phyloP scores from a whole-genome alignment of 2,888 invertebrate species.

The Pocota personata region DNA sequence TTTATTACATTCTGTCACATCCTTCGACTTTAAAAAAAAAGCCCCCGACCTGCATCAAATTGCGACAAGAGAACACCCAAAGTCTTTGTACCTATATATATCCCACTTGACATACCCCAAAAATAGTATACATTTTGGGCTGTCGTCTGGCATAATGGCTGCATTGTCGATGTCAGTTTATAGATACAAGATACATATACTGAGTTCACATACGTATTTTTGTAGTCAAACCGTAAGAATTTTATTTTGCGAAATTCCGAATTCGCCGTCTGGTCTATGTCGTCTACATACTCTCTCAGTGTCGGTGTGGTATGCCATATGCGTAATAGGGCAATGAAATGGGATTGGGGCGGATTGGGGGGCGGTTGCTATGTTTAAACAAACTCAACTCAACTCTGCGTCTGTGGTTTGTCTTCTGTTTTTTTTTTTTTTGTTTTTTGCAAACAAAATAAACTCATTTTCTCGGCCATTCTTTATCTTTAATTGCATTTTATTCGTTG shows the following conservation, averaged over 20 bases:
- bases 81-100: not conserved
- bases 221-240: not conserved
- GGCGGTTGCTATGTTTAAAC: constrained; percentile 30
- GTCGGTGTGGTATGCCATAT: too few species aligned
- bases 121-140: constrained; percentile 19
- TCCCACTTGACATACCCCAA: constrained; percentile 17
- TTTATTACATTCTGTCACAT: constrained; percentile 4
- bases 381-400: constrained; percentile 23
- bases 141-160: constrained; percentile 17
- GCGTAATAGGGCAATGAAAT: constrained; percentile 45
- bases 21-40: not conserved
- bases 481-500: constrained; percentile 63
- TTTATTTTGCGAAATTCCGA: constrained; percentile 4
- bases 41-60: constrained; percentile 29
- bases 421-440: too few species aligned
- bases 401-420: constrained; percentile 24
- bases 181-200: not conserved
- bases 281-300: constrained; percentile 29
- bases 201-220: not conserved
- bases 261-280: constrained; percentile 68
- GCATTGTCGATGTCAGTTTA: constrained; percentile 8
- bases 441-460: constrained; percentile 61
- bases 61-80: not conserved
- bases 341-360: not conserved
- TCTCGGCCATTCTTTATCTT: constrained; percentile 54